Evolutionary conservation across 1,140 invertebrate genomes (phyloP), one percentile per base, ranked within the genome.

Genomic region (Ips typographus): DNA sequence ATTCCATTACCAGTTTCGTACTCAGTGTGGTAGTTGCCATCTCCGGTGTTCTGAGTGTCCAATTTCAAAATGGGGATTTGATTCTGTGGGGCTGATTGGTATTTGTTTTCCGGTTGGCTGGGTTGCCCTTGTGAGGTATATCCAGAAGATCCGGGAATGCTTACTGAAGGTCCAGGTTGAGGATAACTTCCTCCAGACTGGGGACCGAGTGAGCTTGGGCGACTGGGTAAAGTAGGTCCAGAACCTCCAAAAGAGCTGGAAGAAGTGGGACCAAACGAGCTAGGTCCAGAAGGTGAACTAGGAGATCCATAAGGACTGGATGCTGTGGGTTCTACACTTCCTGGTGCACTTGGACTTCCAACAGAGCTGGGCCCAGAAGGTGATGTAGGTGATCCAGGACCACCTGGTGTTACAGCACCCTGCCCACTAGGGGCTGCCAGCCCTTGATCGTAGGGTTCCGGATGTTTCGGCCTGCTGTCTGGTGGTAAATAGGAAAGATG

Each of bases 1-100:
- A 87, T 88, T 5, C 86, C 86, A 71, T 88, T 87, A 3, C 79
- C 84, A 5, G 84, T 86, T 75, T 87, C 85, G 72, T 82, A 87
- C 7, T 82, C 81, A 76, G 83, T 85, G 71, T 83, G 81, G 77
- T 84, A 85, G 44, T 80, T 82, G 7, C 71, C 71, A 49, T 74
- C 73, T 22, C 63, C 63, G 42, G 7, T n/a, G 39, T 65, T 65
- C 42, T 55, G 7, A 43, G 51, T 56, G 4, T 65, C 40, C 7
- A 56, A 37, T 37, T 56, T 65, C 3, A 65, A 7, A 56, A 65
- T 65, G 22, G 63, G 63, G 39, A 65, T 65, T 44, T 65, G 63
- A 40, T 49, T 49, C 36, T 63, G 61, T 40, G 43, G 40, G 1
- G 61, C 7, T 6, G 61, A 49, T 4, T 36, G 44, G 40, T 49